These are phyloP conservation scores for Timema cristinae DNA, from an alignment of 2,888 invertebrate species.

Conservation along the genomic window DNA sequence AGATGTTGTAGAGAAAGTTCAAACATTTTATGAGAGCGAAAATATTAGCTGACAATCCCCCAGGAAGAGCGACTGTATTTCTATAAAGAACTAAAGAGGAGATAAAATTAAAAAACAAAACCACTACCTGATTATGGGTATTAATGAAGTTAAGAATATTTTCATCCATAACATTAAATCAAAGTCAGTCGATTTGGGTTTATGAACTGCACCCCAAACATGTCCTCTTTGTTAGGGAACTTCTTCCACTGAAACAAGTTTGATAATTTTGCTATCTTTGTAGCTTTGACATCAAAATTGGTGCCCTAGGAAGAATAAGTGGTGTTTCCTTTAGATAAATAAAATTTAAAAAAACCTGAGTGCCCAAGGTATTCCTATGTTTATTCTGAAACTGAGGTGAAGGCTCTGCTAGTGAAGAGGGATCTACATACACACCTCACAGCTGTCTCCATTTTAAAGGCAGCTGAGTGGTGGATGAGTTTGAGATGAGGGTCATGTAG, in stretches of 20 bases:
- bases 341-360: neutral
- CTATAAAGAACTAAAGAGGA: slow-evolving; percentile 14
- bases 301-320: slow-evolving; percentile 5
- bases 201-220: slow-evolving; percentile 20
- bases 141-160: slow-evolving; percentile 13
- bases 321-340: neutral
- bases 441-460: neutral
- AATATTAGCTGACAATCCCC: slow-evolving; percentile 19
- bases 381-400: neutral
- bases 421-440: neutral
- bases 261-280: slow-evolving; percentile 7
- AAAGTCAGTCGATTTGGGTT: slow-evolving; percentile 12
- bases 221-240: slow-evolving; percentile 19
- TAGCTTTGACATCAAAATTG: neutral
- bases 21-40: slow-evolving; percentile 12
- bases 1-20: slow-evolving; percentile 9
- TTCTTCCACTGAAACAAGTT: slow-evolving; percentile 12
- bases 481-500: too few relatives aligned
- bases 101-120: slow-evolving; percentile 19
- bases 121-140: slow-evolving; percentile 16
- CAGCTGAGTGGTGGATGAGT: too few relatives aligned
- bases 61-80: slow-evolving; percentile 15
- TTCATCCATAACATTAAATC: slow-evolving; percentile 13
- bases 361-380: neutral
- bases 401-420: neutral